Conservation (phyloP, 2,888 invertebrate species). For the Pollenia amentaria region DNA sequence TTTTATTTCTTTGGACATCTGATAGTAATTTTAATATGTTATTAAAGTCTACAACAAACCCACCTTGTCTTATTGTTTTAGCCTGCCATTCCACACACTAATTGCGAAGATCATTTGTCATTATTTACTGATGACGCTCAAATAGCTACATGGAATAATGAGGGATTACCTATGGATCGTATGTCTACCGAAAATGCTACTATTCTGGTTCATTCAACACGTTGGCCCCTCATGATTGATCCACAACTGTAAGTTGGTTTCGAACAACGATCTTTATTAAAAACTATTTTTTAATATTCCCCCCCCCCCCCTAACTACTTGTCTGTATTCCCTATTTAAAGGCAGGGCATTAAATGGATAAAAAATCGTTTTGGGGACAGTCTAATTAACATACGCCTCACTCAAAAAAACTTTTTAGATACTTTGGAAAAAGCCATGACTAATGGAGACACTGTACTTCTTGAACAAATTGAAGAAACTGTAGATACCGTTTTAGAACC, state of each 20-base stretch:
- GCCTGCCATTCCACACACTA: conserved; percentile 92
- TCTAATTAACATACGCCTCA: conserved; percentile 90
- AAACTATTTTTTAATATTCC: not conserved
- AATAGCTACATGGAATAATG: conserved; percentile 97
- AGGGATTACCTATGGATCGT: conserved; percentile 95
- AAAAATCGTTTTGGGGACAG: conserved; percentile 92
- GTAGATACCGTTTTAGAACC: conserved; percentile 98
- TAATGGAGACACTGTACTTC: conserved; percentile 90
- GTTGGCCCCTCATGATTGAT: conserved; percentile 98
- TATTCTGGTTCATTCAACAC: conserved; percentile 94
- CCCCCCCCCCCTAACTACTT: not conserved
- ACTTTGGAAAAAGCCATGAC: conserved; percentile 90
- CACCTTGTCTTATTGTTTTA: conserved; percentile 77
- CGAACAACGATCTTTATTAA: not conserved
- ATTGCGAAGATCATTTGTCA: conserved; percentile 91
- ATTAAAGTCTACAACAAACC: too few relatives aligned
- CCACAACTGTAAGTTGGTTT: conserved; percentile 89
- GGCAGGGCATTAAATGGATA: conserved; percentile 97
- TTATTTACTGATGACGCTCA: conserved; percentile 96
- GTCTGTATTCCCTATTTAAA: conserved; percentile 74
- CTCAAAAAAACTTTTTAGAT: conserved; percentile 93
- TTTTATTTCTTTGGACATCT: too few relatives aligned
- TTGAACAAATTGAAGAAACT: conserved; percentile 96
- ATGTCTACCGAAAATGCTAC: conserved; percentile 99
- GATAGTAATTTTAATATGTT: too few relatives aligned